Percentiles rank a stretch among this genome's conserved stretches.
These are phyloP conservation scores for Adelphocoris suturalis DNA, from an alignment of 2,888 invertebrate species.

Conservation along the genomic window DNA sequence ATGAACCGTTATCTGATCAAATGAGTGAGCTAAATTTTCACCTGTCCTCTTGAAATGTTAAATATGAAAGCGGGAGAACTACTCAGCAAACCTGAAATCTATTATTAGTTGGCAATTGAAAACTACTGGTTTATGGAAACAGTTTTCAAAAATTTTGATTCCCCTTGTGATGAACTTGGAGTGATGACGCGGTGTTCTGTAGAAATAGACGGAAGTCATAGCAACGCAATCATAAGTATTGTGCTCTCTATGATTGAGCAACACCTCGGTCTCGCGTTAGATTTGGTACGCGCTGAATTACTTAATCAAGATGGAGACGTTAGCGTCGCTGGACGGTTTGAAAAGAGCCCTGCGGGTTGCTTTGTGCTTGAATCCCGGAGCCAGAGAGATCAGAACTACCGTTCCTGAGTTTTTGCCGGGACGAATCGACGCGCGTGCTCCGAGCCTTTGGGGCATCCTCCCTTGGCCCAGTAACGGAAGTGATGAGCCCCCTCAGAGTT, in stretches of 20 bases:
- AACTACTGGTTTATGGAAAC: too few relatives aligned
- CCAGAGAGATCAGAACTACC: conserved; percentile 47
- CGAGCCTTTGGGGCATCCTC: background rate
- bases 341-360: conserved; percentile 24
- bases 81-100: too few relatives aligned
- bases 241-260: background rate
- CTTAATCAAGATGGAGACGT: conserved; percentile 17
- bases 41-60: too few relatives aligned
- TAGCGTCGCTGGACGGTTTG: conserved; percentile 28
- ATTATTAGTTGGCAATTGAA: too few relatives aligned
- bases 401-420: conserved; percentile 46
- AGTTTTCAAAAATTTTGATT: too few relatives aligned
- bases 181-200: too few relatives aligned
- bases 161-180: too few relatives aligned
- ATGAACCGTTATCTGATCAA: too few relatives aligned
- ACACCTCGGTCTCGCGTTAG: conserved; percentile 10
- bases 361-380: conserved; percentile 15
- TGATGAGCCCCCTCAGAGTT: conserved; percentile 9
- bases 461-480: conserved; percentile 39
- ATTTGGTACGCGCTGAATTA: conserved; percentile 18
- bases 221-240: background rate
- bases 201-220: background rate
- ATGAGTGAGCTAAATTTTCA: too few relatives aligned
- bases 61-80: too few relatives aligned
- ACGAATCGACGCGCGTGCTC: conserved; percentile 44